Evolutionary conservation across 2,888 invertebrate species (phyloP), one percentile per base, ranked within the genome.

Genomic region (Plagodis dolabraria): DNA sequence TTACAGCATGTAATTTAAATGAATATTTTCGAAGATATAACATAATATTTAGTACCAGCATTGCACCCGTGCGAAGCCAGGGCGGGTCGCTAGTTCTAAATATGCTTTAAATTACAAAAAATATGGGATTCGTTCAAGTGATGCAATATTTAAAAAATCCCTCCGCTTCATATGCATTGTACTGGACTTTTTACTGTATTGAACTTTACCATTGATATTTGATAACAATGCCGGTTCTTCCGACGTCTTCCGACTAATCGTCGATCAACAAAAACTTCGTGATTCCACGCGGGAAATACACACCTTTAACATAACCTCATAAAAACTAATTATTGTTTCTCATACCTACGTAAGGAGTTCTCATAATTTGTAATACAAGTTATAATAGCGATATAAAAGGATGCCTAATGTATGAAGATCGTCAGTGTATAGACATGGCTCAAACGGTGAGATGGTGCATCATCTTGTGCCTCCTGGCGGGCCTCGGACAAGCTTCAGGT

Each of bases 351-450:
- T 82, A 79, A 72, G 49, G 22, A 50, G 72, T 76, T 80, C 72
- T 76, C 76, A 75, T 70, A 76, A 79, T 81, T 75, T 72, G 77
- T 75, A 75, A 76, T 75, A 79, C 76, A 77, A 76, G 73, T 75
- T 76, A 78, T 76, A 77, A 79, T 78, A 70, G 76, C 72, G 68
- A 81, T 90, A 90, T 90, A 90, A 82, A 89, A 88, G 90, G 88
- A 85, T 84, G 80, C 67, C 63, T 64, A 60, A 57, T 62, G 65
- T 55, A 64, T 58, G 47, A 59, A 64, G 63, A 47, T 51, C 59
- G 74, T 77, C 77, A 85, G 85, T 86, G 63, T 40, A 50, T 65
- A 80, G 77, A 68, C 77, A 90, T 90, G 90, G 80, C 68, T 67
- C 75, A 71, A 72, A 67, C 80, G 71, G 69, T 76, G 76, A 79